Conservation (phyloP, 2,797 vertebrate genomes). For the Lerista edwardsae region DNA sequence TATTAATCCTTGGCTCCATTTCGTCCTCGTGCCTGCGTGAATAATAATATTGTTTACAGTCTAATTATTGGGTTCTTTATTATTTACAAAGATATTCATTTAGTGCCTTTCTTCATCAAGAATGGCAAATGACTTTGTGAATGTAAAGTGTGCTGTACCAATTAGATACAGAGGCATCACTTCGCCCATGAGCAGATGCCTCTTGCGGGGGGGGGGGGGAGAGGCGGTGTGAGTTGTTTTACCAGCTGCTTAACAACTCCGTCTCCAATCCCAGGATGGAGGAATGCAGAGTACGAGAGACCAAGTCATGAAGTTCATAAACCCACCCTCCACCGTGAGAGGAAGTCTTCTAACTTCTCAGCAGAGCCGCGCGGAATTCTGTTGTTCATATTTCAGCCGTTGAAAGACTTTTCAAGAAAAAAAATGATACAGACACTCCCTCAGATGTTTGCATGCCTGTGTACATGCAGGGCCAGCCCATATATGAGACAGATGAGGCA, state of each 20-base stretch:
- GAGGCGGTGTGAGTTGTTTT: conserved; percentile 12
- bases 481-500: no score
- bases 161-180: background rate
- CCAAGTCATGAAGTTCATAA: background rate
- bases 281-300: background rate
- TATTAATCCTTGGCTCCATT: conserved; percentile 36
- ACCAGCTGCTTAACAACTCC: background rate
- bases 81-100: background rate
- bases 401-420: no score
- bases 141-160: background rate
- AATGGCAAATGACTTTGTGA: background rate
- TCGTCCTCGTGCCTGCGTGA: background rate
- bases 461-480: no score
- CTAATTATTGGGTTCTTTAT: conserved; percentile 2
- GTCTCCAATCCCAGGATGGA: background rate
- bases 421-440: no score
- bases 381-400: background rate
- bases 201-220: background rate
- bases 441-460: no score
- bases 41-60: conserved; percentile 14
- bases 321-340: background rate
- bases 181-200: conserved; percentile 6
- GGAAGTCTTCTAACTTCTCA: background rate
- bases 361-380: background rate
- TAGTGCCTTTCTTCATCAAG: conserved; percentile 12